phyloP scores from a whole-genome alignment of 2,113 vertebrate species.

The Heterocephalus glaber region DNA sequence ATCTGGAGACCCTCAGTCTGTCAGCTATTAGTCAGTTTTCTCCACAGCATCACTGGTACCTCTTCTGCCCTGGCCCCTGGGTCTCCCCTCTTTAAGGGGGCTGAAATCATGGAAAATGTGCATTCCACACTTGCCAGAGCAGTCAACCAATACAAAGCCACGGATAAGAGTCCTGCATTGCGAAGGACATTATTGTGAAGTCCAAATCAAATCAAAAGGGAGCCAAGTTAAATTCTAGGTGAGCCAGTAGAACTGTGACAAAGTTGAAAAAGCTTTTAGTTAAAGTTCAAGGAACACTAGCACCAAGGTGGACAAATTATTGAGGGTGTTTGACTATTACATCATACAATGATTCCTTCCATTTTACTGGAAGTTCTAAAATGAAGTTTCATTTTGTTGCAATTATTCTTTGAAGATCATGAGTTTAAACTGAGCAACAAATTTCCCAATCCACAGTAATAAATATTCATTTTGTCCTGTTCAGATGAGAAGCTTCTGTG shows the following conservation, averaged over 20 bases:
- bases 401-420: constrained; percentile 56
- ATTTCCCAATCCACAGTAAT: constrained; percentile 12
- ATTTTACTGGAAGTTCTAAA: constrained; percentile 24
- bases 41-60: not conserved
- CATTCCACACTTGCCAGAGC: not conserved
- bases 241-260: no score
- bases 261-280: not conserved
- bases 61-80: not conserved
- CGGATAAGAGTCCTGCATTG: not conserved
- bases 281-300: not conserved
- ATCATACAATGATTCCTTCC: not conserved
- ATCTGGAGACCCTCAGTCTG: not conserved
- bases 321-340: not conserved
- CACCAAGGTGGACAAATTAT: not conserved
- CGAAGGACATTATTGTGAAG: not conserved
- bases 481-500: not conserved
- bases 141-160: not conserved
- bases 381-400: not conserved
- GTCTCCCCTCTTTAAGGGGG: not conserved
- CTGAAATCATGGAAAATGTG: not conserved
- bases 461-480: constrained; percentile 26
- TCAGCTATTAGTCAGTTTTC: not conserved
- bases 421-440: constrained; percentile 39
- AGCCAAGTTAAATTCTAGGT: not conserved
- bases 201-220: not conserved